Evolutionary conservation across 2,888 invertebrate genomes (phyloP).

Genomic region (Zaprionus lineosus): DNA sequence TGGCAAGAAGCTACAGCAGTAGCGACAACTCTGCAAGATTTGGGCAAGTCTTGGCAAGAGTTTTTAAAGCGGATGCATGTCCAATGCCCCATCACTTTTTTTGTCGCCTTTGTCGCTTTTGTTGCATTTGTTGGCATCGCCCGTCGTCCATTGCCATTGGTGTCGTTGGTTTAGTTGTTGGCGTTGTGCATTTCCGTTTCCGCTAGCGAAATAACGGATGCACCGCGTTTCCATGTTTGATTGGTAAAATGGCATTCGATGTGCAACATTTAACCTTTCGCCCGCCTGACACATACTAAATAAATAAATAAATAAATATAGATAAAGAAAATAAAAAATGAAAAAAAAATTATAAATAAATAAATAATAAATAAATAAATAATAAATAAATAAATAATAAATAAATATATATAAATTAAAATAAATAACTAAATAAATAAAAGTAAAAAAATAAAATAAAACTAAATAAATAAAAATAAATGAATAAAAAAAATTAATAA

Average conservation of each 20-base stretch:
- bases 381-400: too few species aligned
- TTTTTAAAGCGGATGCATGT: constrained; percentile 41
- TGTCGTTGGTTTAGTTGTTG: constrained; percentile 22
- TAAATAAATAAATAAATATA: constrained; percentile 49
- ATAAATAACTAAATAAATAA: too few species aligned
- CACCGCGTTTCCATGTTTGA: constrained; percentile 48
- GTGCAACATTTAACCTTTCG: constrained; percentile 67
- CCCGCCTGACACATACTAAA: constrained; percentile 49
- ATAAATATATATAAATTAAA: too few species aligned
- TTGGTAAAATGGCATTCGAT: constrained; percentile 54
- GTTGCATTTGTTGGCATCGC: constrained; percentile 16
- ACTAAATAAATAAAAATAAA: too few species aligned
- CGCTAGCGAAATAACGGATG: constrained; percentile 55
- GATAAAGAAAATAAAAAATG: too few species aligned
- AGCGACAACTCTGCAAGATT: constrained; percentile 43
- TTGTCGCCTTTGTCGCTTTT: constrained; percentile 12
- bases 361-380: too few species aligned
- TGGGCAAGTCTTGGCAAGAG: constrained; percentile 11
- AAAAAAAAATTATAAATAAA: too few species aligned
- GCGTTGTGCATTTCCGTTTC: constrained; percentile 70
- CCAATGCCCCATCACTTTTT: constrained; percentile 36
- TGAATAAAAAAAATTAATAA: too few species aligned
- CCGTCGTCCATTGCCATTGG: too few species aligned
- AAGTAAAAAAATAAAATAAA: too few species aligned
- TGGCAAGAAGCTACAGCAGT: too few species aligned